A percentile compares a stretch with the other conserved stretches of the same genome.
These are phyloP conservation scores for Drosophila dunni DNA, from an alignment of 1,140 invertebrate species.

Conservation along the genomic window DNA sequence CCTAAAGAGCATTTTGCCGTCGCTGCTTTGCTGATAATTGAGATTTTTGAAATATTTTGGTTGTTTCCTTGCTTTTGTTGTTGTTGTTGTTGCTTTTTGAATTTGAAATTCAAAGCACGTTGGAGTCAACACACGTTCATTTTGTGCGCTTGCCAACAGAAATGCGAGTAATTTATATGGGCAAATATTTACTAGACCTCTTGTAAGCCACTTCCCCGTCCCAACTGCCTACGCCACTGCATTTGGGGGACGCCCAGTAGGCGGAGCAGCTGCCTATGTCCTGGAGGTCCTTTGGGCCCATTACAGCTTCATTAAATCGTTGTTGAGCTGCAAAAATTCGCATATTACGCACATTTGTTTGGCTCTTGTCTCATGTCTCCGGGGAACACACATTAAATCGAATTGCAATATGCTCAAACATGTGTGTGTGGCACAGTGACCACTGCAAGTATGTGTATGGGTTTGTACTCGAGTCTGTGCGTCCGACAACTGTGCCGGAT, in stretches of 20 bases:
- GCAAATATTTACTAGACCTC: conserved; percentile 70
- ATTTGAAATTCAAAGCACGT: conserved; percentile 76
- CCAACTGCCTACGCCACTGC: conserved; percentile 23
- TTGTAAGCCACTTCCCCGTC: too few species aligned
- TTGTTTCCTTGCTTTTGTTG: conserved; percentile 4
- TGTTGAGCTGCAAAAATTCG: conserved; percentile 52
- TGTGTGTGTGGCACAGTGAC: conserved; percentile 16
- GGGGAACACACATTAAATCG: conserved; percentile 53
- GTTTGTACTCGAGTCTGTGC: background rate
- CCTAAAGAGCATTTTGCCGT: background rate
- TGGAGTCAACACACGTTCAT: conserved; percentile 42
- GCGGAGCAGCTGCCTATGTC: background rate
- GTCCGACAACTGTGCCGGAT: conserved; percentile 5
- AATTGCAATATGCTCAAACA: conserved; percentile 48
- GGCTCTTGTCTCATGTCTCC: background rate
- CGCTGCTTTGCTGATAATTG: conserved; percentile 16
- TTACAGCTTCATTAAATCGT: conserved; percentile 78
- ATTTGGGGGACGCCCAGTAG: conserved; percentile 49
- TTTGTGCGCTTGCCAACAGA: conserved; percentile 45
- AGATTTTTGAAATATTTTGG: conserved; percentile 23
- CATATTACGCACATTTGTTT: conserved; percentile 54
- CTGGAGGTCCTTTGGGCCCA: conserved; percentile 41
- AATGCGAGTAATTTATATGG: conserved; percentile 78
- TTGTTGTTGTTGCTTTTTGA: background rate
- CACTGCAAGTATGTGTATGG: background rate